phyloP scores from a whole-genome alignment of 2,797 vertebrate genomes.

The Xenentodon cancila region DNA sequence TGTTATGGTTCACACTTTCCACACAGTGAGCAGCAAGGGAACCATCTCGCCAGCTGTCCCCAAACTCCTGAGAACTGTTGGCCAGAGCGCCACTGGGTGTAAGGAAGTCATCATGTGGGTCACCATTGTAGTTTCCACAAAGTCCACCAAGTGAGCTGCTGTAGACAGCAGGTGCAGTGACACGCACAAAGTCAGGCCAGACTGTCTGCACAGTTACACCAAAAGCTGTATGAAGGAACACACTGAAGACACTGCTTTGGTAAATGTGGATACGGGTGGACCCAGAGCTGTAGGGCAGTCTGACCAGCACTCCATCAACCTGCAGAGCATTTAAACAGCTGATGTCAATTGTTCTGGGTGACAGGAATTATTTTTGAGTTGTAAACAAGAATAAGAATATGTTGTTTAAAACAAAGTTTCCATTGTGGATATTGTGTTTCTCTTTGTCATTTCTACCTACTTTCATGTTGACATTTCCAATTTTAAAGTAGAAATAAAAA shows the following conservation, averaged over 20 bases:
- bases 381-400: too few relatives aligned
- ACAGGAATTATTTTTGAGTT: too few relatives aligned
- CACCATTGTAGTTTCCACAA: conserved; percentile 72
- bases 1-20: neutral
- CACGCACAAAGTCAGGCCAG: conserved; percentile 62
- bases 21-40: conserved; percentile 54
- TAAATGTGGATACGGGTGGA: conserved; percentile 48
- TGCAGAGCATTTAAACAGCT: conserved; percentile 20
- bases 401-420: too few relatives aligned
- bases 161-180: conserved; percentile 68
- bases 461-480: too few relatives aligned
- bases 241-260: conserved; percentile 62
- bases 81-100: conserved; percentile 45
- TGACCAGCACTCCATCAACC: conserved; percentile 67
- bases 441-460: too few relatives aligned
- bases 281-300: conserved; percentile 51
- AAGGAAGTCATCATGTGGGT: conserved; percentile 62
- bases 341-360: too few relatives aligned
- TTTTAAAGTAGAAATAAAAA: too few relatives aligned
- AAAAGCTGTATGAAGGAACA: conserved; percentile 66
- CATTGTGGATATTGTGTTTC: too few relatives aligned
- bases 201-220: conserved; percentile 72
- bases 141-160: conserved; percentile 66
- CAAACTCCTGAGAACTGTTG: conserved; percentile 51
- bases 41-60: conserved; percentile 65